A percentile compares a stretch with the other conserved stretches of the same genome.
These are phyloP conservation scores for Xyrichtys novacula DNA, from an alignment of 2,797 vertebrate genomes.

Conservation along the genomic window DNA sequence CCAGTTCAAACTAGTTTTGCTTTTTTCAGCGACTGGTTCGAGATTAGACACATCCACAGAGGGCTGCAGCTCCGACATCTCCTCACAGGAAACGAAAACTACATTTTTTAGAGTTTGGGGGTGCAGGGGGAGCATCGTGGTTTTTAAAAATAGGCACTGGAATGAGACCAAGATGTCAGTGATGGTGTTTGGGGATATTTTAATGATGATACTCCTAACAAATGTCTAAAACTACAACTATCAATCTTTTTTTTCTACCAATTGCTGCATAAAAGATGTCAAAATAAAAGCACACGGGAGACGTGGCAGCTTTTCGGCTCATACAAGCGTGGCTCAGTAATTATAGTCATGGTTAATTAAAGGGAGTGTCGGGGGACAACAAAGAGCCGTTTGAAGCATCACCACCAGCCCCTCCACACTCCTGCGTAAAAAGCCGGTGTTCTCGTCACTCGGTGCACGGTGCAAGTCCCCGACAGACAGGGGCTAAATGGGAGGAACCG, in stretches of 20 bases:
- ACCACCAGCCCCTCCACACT: not conserved
- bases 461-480: not conserved
- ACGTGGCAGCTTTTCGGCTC: not conserved
- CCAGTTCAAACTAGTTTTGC: slow-evolving; percentile 85
- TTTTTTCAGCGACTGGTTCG: slow-evolving; percentile 36
- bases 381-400: slow-evolving; percentile 55
- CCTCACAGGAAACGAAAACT: not conserved
- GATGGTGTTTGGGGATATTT: not conserved
- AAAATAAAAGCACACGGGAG: slow-evolving; percentile 17
- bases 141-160: not conserved
- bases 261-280: not conserved
- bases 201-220: too few species aligned
- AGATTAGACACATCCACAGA: slow-evolving; percentile 11
- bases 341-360: slow-evolving; percentile 10
- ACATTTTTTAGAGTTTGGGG: too few species aligned
- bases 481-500: slow-evolving; percentile 16
- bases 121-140: not conserved
- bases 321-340: not conserved
- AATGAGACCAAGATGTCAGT: too few species aligned
- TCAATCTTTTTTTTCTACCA: too few species aligned
- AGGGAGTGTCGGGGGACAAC: slow-evolving; percentile 60
- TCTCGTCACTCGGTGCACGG: not conserved
- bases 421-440: slow-evolving; percentile 36
- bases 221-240: too few species aligned
- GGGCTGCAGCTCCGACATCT: not conserved